Evolutionary conservation across 2,797 vertebrate species (phyloP).

Genomic region (Enteromius trimaculatus): DNA sequence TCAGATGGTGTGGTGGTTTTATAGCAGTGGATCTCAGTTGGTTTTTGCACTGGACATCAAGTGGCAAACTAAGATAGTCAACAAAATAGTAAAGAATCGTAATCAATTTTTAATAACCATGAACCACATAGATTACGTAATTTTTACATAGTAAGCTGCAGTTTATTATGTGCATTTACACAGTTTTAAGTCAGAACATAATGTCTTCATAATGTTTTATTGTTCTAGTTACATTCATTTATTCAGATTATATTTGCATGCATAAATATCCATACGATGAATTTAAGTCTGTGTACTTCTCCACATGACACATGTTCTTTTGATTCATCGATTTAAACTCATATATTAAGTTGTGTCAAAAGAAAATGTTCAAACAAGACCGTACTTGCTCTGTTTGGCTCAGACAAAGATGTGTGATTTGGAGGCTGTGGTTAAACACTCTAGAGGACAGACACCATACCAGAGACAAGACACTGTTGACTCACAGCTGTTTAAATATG

Average conservation of each 20-base stretch:
- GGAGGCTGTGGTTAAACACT: conserved; percentile 57
- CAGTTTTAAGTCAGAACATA: not conserved
- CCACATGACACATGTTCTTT: not conserved
- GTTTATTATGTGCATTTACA: not conserved
- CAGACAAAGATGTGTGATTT: conserved; percentile 50
- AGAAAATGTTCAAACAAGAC: conserved; percentile 40
- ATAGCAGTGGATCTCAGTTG: conserved; percentile 5
- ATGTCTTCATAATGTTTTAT: not conserved
- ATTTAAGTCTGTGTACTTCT: conserved; percentile 1
- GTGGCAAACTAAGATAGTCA: not conserved
- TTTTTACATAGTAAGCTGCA: not conserved
- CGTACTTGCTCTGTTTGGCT: conserved; percentile 40
- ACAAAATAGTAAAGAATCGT: not conserved
- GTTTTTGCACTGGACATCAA: not conserved
- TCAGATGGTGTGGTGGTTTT: not conserved
- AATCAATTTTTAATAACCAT: not conserved
- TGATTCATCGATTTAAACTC: not conserved
- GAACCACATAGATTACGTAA: not conserved
- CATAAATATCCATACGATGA: not conserved
- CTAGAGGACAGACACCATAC: conserved; percentile 51
- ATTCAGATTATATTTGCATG: not conserved
- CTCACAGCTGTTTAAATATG: conserved; percentile 73
- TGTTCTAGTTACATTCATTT: not conserved
- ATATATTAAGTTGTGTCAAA: conserved; percentile 29
- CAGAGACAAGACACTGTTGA: conserved; percentile 60